A percentile compares a stretch with the other conserved stretches of the same genome.
Evolutionary conservation across 1,140 invertebrate genomes (phyloP).

Genomic region (Mamestra configurata): DNA sequence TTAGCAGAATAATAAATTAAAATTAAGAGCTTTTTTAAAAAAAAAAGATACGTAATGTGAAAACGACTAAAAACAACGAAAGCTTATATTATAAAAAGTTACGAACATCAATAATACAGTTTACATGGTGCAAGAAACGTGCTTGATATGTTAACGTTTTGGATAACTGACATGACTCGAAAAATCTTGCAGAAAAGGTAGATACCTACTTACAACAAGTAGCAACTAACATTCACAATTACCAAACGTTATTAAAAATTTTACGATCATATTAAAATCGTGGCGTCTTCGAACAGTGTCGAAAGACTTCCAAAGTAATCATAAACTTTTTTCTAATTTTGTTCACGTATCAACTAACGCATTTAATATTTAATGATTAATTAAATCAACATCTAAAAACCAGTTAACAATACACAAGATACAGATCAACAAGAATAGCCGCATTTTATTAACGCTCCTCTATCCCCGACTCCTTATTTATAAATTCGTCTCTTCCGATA

Average conservation of each 20-base stretch:
- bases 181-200: too few species aligned
- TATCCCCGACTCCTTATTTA: conserved; percentile 7
- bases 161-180: too few species aligned
- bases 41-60: too few species aligned
- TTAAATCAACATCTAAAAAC: neutral
- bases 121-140: too few species aligned
- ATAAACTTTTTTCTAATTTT: neutral
- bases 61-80: neutral
- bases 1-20: too few species aligned
- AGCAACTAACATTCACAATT: neutral
- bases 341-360: neutral
- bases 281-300: neutral
- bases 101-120: neutral
- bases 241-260: neutral
- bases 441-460: neutral
- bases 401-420: neutral
- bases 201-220: too few species aligned
- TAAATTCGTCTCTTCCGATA: conserved; percentile 9
- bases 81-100: neutral
- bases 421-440: neutral
- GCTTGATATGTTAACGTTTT: too few species aligned
- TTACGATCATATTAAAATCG: neutral
- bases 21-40: too few species aligned
- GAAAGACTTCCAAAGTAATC: neutral
- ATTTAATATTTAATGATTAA: neutral